Evolutionary conservation across 2,113 vertebrate species (phyloP).

Genomic region (Paedocypris sp.): DNA sequence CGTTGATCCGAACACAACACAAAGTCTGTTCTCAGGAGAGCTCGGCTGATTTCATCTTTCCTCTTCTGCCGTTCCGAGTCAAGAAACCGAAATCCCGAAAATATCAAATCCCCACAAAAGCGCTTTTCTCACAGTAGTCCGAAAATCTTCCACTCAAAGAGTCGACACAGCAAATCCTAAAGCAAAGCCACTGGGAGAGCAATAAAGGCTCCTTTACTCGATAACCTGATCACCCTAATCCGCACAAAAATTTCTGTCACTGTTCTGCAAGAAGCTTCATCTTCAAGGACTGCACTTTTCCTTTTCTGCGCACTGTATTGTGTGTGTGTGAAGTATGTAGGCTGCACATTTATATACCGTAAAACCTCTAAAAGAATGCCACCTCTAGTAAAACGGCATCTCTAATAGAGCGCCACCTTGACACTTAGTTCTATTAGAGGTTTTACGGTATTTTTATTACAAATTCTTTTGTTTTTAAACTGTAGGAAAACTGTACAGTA

Average conservation of each 20-base stretch:
- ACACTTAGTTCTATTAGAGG: too few species aligned
- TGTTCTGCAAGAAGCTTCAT: constrained; percentile 14
- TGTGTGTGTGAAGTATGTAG: too few species aligned
- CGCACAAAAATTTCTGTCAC: constrained; percentile 39
- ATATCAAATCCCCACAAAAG: constrained; percentile 28
- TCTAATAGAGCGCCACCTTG: too few species aligned
- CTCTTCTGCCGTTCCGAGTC: not conserved
- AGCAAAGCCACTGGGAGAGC: constrained; percentile 15
- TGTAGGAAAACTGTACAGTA: too few species aligned
- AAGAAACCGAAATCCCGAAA: constrained; percentile 1
- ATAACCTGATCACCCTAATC: constrained; percentile 50
- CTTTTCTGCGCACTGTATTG: too few species aligned
- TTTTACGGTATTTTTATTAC: too few species aligned
- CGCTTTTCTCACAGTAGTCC: constrained; percentile 30
- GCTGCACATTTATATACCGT: too few species aligned
- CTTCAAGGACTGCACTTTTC: constrained; percentile 1
- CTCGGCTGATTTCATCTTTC: not conserved
- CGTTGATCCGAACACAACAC: too few species aligned
- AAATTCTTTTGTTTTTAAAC: too few species aligned
- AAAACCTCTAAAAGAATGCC: too few species aligned
- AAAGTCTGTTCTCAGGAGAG: not conserved
- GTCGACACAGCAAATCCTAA: constrained; percentile 36
- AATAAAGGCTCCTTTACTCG: constrained; percentile 35
- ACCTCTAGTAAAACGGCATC: too few species aligned
- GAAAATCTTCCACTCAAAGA: constrained; percentile 24